These are phyloP conservation scores for Stramonita haemastoma DNA, from an alignment of 2,888 invertebrate species.

Conservation along the genomic window DNA sequence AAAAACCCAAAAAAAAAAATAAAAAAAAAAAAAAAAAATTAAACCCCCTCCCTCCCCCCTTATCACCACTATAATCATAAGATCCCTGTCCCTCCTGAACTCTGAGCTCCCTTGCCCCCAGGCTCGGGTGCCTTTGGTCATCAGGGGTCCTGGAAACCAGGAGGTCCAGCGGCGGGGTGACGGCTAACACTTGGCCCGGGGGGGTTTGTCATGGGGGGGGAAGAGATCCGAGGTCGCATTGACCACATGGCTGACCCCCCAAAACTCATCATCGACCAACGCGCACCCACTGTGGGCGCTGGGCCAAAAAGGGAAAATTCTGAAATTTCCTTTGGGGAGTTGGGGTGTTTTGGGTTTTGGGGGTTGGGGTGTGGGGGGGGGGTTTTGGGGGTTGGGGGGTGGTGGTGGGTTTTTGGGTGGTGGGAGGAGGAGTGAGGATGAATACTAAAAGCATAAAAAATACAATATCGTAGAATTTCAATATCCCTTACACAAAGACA, in stretches of 20 bases:
- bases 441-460: too few species aligned
- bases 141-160: constrained; percentile 80
- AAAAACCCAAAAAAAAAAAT: neutral
- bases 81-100: neutral
- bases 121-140: constrained; percentile 79
- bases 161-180: constrained; percentile 81
- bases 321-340: constrained; percentile 71
- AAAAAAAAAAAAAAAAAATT: neutral
- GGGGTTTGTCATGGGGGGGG: constrained; percentile 82
- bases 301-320: constrained; percentile 68
- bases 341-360: constrained; percentile 27
- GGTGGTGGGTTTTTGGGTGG: too few species aligned
- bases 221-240: constrained; percentile 81
- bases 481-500: too few species aligned
- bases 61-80: neutral
- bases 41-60: neutral
- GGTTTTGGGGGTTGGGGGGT: neutral
- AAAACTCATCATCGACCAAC: constrained; percentile 70
- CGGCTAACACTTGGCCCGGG: constrained; percentile 84
- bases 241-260: constrained; percentile 79
- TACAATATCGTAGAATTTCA: too few species aligned
- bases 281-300: constrained; percentile 61
- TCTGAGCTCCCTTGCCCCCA: constrained; percentile 38
- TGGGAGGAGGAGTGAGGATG: too few species aligned
- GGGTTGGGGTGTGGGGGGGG: neutral